Evolutionary conservation across 2,888 invertebrate species (phyloP).

Genomic region (Sphaeridia pumilis): DNA sequence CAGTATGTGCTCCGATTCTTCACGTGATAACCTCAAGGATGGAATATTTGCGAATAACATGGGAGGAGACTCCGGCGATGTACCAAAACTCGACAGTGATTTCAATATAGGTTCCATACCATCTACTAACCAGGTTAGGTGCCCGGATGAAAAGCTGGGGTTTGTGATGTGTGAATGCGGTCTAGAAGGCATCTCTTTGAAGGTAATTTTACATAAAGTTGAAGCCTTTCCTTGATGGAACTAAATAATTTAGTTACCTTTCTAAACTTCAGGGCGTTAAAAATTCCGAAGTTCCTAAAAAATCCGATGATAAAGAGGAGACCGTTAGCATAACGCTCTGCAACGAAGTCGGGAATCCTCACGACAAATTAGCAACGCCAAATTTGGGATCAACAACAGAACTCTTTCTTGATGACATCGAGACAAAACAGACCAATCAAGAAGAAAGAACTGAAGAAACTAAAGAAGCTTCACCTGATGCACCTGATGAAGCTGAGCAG

Average conservation of each 20-base stretch:
- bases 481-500: slow-evolving; percentile 38
- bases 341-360: slow-evolving; percentile 21
- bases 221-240: neutral
- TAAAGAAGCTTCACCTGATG: neutral
- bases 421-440: slow-evolving; percentile 20
- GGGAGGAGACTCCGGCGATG: slow-evolving; percentile 13
- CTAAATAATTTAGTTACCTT: neutral
- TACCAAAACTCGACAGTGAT: slow-evolving; percentile 7
- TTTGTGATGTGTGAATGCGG: slow-evolving; percentile 97
- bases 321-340: slow-evolving; percentile 32
- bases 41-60: neutral
- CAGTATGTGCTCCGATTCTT: slow-evolving; percentile 10
- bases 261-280: slow-evolving; percentile 26
- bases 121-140: slow-evolving; percentile 10
- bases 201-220: slow-evolving; percentile 41
- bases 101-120: neutral
- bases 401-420: slow-evolving; percentile 17
- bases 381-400: slow-evolving; percentile 23
- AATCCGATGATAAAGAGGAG: slow-evolving; percentile 27
- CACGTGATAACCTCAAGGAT: slow-evolving; percentile 15
- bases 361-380: slow-evolving; percentile 17
- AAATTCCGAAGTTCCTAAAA: slow-evolving; percentile 30
- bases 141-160: slow-evolving; percentile 52
- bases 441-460: slow-evolving; percentile 40
- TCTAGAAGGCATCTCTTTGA: slow-evolving; percentile 75